Evolutionary conservation across 2,888 invertebrate species (phyloP).

Genomic region (Acanthopleura granulata): DNA sequence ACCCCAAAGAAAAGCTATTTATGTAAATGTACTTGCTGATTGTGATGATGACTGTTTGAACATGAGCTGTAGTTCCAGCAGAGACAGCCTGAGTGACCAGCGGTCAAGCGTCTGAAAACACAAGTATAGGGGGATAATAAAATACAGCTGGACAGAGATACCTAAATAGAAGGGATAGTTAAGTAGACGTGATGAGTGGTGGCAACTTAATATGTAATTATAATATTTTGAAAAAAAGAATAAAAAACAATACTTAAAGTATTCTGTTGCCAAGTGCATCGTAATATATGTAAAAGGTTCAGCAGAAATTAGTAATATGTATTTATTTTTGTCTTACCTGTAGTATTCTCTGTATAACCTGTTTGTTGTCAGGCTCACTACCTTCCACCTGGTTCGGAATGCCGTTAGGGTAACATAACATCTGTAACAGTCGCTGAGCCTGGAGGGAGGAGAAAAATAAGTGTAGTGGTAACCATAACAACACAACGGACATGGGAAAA

Average conservation of each 20-base stretch:
- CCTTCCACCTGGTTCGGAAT: constrained; percentile 53
- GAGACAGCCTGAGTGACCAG: constrained; percentile 97
- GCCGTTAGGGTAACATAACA: constrained; percentile 77
- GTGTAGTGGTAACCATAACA: too few relatives aligned
- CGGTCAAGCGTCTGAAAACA: constrained; percentile 81
- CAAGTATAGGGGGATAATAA: not conserved
- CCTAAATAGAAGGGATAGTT: too few relatives aligned
- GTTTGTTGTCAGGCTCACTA: constrained; percentile 82
- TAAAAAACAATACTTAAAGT: too few relatives aligned
- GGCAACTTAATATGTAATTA: constrained; percentile 2
- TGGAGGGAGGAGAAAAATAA: constrained; percentile 67
- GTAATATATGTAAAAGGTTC: too few relatives aligned
- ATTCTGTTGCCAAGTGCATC: too few relatives aligned
- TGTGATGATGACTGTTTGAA: constrained; percentile 59
- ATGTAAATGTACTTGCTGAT: constrained; percentile 43
- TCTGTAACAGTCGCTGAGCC: constrained; percentile 91
- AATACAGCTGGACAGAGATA: too few relatives aligned
- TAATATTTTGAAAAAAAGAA: not conserved
- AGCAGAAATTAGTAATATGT: too few relatives aligned
- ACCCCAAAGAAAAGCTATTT: too few relatives aligned
- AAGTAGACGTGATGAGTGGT: too few relatives aligned
- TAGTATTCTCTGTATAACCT: constrained; percentile 77
- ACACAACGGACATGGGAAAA: too few relatives aligned
- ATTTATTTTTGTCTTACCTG: constrained; percentile 22
- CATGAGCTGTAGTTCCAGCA: constrained; percentile 86